Conservation (phyloP, 2,113 vertebrate species). For the Tetrao urogallus region DNA sequence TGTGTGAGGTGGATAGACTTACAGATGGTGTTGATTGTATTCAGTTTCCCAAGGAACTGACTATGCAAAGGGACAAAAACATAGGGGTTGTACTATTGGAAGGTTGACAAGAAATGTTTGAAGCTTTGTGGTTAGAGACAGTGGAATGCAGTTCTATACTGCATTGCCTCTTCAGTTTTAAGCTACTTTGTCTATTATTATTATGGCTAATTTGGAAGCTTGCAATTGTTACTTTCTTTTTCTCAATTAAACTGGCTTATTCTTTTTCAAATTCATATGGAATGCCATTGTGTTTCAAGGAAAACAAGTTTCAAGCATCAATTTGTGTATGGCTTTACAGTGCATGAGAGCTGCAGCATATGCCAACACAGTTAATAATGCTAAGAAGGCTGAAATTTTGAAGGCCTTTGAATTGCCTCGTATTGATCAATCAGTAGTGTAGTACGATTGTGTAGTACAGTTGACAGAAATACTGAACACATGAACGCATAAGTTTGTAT, state of each 20-base stretch:
- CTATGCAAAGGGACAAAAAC: background rate
- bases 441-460: background rate
- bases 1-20: background rate
- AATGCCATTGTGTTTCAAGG: constrained; percentile 26
- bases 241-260: background rate
- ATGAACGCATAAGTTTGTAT: background rate
- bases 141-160: background rate
- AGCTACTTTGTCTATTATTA: background rate
- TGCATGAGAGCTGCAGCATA: background rate
- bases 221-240: background rate
- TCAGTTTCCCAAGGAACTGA: background rate
- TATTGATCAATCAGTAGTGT: background rate
- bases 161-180: background rate
- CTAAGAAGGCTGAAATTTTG: background rate
- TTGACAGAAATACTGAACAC: background rate
- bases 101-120: background rate
- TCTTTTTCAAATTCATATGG: background rate
- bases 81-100: rapidly evolving
- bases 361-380: background rate
- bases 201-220: background rate
- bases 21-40: background rate
- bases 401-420: background rate
- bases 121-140: background rate
- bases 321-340: background rate
- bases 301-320: background rate